These are phyloP conservation scores for Pristionchus maxplancki DNA, from an alignment of 2,888 invertebrate genomes.

Conservation along the genomic window DNA sequence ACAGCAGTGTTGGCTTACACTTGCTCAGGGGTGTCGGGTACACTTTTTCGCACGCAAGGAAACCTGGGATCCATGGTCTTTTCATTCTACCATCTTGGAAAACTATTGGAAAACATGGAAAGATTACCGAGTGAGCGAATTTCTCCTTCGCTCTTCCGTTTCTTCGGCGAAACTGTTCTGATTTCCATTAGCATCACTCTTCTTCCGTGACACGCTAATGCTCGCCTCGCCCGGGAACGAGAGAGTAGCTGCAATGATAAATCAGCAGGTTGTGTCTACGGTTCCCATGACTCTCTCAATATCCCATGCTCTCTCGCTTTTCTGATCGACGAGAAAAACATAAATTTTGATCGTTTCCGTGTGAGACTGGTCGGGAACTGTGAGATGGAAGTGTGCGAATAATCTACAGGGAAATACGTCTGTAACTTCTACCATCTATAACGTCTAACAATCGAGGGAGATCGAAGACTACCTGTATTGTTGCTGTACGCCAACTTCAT, in stretches of 20 bases:
- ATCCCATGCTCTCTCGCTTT: no score
- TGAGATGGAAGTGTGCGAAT: no score
- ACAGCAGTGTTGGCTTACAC: not conserved
- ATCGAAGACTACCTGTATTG: constrained; percentile 50
- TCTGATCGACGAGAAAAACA: no score
- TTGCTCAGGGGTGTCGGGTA: not conserved
- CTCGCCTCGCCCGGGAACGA: constrained; percentile 50
- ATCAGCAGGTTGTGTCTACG: not conserved
- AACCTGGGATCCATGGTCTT: not conserved
- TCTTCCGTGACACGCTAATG: not conserved
- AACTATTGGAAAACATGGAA: no score
- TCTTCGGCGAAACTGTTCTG: not conserved
- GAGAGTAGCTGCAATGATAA: constrained; percentile 42
- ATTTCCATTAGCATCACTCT: constrained; percentile 14
- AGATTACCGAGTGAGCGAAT: constrained; percentile 7
- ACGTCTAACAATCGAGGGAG: no score
- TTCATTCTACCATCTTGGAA: not conserved
- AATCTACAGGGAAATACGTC: no score
- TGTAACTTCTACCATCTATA: no score
- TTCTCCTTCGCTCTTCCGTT: not conserved
- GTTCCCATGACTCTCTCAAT: no score
- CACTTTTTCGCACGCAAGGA: not conserved
- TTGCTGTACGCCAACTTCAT: constrained; percentile 46
- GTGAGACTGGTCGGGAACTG: no score
- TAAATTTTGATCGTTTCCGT: no score